Evolutionary conservation across 2,113 vertebrate genomes (phyloP).

Genomic region (Lepus timidus): DNA sequence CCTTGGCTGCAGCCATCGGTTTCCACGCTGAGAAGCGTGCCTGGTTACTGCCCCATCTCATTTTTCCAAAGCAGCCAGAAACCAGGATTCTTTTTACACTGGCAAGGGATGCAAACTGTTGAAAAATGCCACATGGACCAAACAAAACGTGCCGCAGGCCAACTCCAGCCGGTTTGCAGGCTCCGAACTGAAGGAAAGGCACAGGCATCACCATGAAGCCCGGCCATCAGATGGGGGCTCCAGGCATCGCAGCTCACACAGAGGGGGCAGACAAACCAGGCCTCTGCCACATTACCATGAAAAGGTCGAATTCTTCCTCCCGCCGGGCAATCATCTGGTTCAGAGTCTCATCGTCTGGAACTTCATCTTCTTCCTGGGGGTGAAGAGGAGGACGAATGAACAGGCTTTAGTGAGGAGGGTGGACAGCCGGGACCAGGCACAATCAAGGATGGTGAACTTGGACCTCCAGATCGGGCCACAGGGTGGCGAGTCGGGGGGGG

Average conservation of each 20-base stretch:
- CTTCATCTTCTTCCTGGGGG: conserved; percentile 94
- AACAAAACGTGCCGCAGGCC: conserved; percentile 79
- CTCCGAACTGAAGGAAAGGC: conserved; percentile 53
- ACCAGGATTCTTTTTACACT: conserved; percentile 72
- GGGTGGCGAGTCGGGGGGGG: too few relatives aligned
- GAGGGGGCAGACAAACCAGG: not conserved
- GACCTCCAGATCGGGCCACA: not conserved
- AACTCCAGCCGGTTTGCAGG: conserved; percentile 68
- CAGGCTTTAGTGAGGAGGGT: conserved; percentile 20
- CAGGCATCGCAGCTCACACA: not conserved
- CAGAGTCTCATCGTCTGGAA: conserved; percentile 95
- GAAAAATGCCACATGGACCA: conserved; percentile 66
- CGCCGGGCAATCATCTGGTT: conserved; percentile 96
- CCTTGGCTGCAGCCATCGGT: not conserved
- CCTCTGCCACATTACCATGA: conserved; percentile 90
- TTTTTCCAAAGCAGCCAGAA: conserved; percentile 74
- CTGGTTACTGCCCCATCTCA: not conserved
- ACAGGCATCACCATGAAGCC: not conserved
- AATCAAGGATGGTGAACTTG: not conserved
- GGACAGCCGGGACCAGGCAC: accelerated
- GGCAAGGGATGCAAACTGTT: conserved; percentile 67
- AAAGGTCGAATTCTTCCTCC: conserved; percentile 95
- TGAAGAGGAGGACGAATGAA: conserved; percentile 58
- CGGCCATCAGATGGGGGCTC: not conserved
- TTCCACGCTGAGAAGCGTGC: not conserved